Base-by-base conservation (phyloP, 2,888 invertebrate species). In the Iphiclides podalirius region DNA sequence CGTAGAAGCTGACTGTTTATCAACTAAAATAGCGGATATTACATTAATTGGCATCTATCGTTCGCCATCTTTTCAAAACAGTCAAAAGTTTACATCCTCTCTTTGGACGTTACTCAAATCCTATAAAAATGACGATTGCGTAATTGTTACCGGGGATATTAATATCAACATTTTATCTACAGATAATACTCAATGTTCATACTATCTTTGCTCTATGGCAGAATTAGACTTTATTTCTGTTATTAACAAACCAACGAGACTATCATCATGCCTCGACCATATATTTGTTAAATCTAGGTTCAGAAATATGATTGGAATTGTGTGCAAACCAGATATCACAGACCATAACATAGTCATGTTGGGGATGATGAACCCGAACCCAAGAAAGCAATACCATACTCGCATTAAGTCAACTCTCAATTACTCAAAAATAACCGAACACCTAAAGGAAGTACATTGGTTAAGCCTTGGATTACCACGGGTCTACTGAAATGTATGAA, bases 381-480 rank as follows among this genome's bases (percentile, higher is more conserved):
- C 3, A 26, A 2, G 26, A 8, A 9, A 7, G 2, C 1, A 26
- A 26, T 8, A 26, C 8, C 8, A 9, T 1, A 26, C 8, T 8
- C 2, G 26, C 8, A 2, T 26, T 1, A 26, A 7, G 9, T 8
- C 26, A 26, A 26, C 8, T 14, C 1, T 40, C 7, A 40, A 40
- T 1, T 26, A 11, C 13, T 1, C n/a, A n/a, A 7, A n/a, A 15
- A 26, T 40, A 4, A 2, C 20, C 12, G 12, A 38, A 12, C 11
- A 38, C 7, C 3, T 38, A 13, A 1, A 20, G 17, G 13, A 28
- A n/a, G 4, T 11, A n/a, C n/a, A 40, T 6, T 40, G 40, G 28
- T 15, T 26, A 40, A 40, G 28, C 40, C 40, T 6, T 40, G 40
- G 40, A 40, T 40, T 8, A 40, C 40, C 1, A 26, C 40, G 2